A percentile compares a stretch with the other conserved stretches of the same genome.
These are phyloP conservation scores for Anarhynchus alexandrinus DNA, from an alignment of 2,113 vertebrate species.

Conservation along the genomic window DNA sequence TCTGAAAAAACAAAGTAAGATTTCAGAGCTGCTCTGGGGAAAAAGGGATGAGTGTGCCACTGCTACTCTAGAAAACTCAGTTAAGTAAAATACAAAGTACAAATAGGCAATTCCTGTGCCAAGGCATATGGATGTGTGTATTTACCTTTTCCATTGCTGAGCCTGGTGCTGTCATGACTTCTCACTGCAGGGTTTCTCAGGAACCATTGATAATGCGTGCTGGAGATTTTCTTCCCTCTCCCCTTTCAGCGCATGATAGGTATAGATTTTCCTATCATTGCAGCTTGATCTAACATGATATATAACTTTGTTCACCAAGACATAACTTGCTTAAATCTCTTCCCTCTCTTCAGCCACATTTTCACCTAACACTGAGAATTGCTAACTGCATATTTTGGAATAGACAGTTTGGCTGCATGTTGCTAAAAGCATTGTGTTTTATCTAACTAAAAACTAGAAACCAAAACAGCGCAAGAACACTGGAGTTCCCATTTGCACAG, in stretches of 20 bases:
- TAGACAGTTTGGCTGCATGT: background rate
- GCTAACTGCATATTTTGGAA: background rate
- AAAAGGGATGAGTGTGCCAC: background rate
- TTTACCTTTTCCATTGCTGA: background rate
- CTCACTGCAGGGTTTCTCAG: background rate
- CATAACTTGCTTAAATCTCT: background rate
- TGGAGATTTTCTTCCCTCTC: background rate
- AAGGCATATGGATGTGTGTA: rapidly evolving
- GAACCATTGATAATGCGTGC: background rate
- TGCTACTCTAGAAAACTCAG: background rate
- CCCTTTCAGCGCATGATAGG: background rate
- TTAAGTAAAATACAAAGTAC: background rate
- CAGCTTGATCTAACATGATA: background rate
- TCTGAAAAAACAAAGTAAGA: background rate
- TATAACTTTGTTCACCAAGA: background rate
- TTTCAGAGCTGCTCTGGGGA: background rate
- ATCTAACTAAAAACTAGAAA: background rate
- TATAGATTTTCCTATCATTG: background rate
- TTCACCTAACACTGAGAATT: background rate
- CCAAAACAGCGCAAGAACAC: background rate
- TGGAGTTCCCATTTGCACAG: rapidly evolving
- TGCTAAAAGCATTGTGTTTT: background rate
- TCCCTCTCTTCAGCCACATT: background rate
- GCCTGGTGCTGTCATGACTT: background rate
- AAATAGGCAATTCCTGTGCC: background rate